phyloP scores from a whole-genome alignment of 2,797 vertebrate genomes.

The Neoniphon sammara region DNA sequence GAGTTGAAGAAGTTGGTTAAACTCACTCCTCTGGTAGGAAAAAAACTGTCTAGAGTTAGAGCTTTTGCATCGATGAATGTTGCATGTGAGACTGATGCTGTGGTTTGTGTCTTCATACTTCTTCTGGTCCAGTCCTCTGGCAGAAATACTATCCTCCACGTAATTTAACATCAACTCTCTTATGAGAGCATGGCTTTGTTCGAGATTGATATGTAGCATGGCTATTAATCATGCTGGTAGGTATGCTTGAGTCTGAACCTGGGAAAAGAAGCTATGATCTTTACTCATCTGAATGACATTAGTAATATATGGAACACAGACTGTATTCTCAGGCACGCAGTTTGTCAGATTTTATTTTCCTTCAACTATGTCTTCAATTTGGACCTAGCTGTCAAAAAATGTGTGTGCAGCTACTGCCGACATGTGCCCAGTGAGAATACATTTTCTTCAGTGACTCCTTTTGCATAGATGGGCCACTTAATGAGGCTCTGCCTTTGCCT shows the following conservation, averaged over 20 bases:
- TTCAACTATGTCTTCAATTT: not conserved
- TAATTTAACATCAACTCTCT: slow-evolving; percentile 43
- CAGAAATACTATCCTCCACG: slow-evolving; percentile 33
- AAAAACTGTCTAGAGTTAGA: not conserved
- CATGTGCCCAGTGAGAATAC: not conserved
- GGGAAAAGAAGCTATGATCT: not conserved
- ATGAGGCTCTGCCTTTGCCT: slow-evolving; percentile 3
- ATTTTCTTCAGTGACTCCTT: not conserved
- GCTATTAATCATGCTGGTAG: slow-evolving; percentile 33
- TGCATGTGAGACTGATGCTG: slow-evolving; percentile 12
- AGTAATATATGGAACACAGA: not conserved
- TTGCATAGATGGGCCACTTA: slow-evolving; percentile 1
- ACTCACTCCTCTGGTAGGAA: slow-evolving; percentile 10
- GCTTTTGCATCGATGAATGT: not conserved
- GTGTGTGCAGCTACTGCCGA: not conserved
- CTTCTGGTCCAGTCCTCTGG: slow-evolving; percentile 14
- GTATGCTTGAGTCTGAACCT: slow-evolving; percentile 20
- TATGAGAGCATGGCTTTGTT: slow-evolving; percentile 45
- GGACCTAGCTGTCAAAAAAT: not conserved
- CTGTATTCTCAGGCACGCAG: not conserved
- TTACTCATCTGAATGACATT: not conserved
- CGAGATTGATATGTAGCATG: slow-evolving; percentile 37
- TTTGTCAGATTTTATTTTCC: not conserved
- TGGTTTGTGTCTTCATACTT: slow-evolving; percentile 18
- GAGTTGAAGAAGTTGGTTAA: slow-evolving; percentile 35